phyloP scores from a whole-genome alignment of 2,113 vertebrate genomes.

The Picathartes gymnocephalus region DNA sequence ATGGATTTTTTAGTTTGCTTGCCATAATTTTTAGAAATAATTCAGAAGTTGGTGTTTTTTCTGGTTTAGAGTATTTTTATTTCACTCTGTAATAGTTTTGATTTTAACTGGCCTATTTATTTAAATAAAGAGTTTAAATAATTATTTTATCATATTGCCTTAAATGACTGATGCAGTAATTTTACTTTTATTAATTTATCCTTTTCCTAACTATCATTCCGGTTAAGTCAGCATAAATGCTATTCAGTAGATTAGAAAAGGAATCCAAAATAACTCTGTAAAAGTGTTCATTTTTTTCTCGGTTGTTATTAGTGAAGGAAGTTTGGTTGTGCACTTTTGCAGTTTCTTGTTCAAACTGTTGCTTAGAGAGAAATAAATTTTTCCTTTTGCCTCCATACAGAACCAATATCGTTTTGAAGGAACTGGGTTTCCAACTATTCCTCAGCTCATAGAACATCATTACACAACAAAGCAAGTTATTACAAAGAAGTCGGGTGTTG shows the following conservation, averaged over 20 bases:
- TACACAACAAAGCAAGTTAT: constrained; percentile 94
- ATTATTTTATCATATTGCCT: not conserved
- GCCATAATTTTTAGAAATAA: not conserved
- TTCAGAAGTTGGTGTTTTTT: not conserved
- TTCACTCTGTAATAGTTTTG: not conserved
- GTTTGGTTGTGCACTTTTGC: not conserved
- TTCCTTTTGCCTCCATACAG: constrained; percentile 62
- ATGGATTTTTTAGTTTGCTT: not conserved
- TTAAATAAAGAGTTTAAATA: not conserved
- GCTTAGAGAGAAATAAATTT: not conserved
- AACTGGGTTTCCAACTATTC: constrained; percentile 92
- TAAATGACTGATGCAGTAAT: not conserved
- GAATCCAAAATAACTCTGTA: not conserved
- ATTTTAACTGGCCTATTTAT: not conserved
- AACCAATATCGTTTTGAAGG: constrained; percentile 96
- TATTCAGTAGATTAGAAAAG: not conserved
- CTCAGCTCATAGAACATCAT: constrained; percentile 96
- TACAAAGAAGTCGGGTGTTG: constrained; percentile 96
- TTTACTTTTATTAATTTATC: not conserved
- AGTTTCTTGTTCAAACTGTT: not conserved
- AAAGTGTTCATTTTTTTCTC: not conserved
- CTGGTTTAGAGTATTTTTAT: not conserved
- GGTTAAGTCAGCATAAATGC: not conserved
- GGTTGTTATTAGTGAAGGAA: not conserved
- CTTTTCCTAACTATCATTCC: not conserved